Evolutionary conservation across 64 coral and sea anemone genomes (phyloP).

Genomic region (Actinia equina): DNA sequence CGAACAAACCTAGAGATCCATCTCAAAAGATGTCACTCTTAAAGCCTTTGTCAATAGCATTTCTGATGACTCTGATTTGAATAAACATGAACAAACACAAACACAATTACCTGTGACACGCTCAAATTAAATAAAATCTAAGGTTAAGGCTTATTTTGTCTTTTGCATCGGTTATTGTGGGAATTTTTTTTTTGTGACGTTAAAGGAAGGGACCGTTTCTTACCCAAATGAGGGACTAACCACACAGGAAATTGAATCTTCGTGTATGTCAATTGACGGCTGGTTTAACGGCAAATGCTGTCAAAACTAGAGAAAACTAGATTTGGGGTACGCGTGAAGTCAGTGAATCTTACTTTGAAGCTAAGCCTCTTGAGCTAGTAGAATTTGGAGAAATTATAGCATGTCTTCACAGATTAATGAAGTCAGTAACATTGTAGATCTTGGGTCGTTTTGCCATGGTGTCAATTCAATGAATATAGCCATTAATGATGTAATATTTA

Average conservation of each 20-base stretch:
- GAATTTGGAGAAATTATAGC: too few relatives aligned
- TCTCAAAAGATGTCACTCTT: background rate
- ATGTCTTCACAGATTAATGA: too few relatives aligned
- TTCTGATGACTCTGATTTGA: background rate
- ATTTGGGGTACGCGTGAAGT: background rate
- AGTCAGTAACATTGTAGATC: too few relatives aligned
- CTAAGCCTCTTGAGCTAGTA: background rate
- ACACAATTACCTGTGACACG: background rate
- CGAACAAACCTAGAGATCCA: background rate
- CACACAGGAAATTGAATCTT: background rate
- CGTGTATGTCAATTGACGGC: background rate
- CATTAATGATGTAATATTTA: too few relatives aligned
- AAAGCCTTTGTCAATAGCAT: slow-evolving; percentile 4
- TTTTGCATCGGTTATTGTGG: background rate
- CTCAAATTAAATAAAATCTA: background rate
- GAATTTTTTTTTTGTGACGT: background rate
- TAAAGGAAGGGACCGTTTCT: background rate
- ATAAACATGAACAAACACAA: slow-evolving; percentile 11
- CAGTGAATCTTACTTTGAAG: background rate
- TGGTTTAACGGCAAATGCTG: background rate
- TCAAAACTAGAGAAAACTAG: background rate
- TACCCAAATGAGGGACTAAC: background rate
- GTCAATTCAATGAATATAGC: too few relatives aligned
- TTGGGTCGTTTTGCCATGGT: too few relatives aligned
- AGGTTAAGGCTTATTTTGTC: background rate